Conservation (phyloP, 64 coral and sea anemone genomes). For the Porites australiensis region DNA sequence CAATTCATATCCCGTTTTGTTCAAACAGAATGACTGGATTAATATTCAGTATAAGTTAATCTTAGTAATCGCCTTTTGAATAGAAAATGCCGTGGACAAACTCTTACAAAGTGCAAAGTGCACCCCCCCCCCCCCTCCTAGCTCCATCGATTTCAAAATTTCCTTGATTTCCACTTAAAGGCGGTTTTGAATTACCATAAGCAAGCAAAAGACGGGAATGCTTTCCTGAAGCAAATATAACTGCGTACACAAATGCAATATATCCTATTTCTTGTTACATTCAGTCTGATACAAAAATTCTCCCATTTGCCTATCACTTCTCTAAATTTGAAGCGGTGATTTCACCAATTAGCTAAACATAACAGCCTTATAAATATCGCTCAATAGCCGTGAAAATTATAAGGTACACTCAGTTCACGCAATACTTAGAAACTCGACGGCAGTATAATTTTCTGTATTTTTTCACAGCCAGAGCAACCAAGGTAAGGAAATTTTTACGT, state of each 20-base stretch:
- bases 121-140: too few species aligned
- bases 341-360: background rate
- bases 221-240: background rate
- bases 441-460: background rate
- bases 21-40: too few species aligned
- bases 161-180: background rate
- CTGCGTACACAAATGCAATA: background rate
- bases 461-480: background rate
- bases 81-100: too few species aligned
- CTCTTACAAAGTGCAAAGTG: too few species aligned
- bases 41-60: too few species aligned
- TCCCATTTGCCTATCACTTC: background rate
- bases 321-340: slow-evolving; percentile 33
- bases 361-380: background rate
- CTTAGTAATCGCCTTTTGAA: too few species aligned
- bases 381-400: background rate
- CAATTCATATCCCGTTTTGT: too few species aligned
- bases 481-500: too few species aligned
- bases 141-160: too few species aligned
- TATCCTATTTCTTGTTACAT: background rate
- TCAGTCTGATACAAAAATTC: background rate
- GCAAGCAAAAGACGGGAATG: background rate
- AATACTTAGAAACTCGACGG: background rate
- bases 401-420: background rate
- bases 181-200: background rate